A percentile compares a stretch with the other conserved stretches of the same genome.
phyloP scores from a whole-genome alignment of 2,888 invertebrate genomes.

The Leptopterna dolabrata region DNA sequence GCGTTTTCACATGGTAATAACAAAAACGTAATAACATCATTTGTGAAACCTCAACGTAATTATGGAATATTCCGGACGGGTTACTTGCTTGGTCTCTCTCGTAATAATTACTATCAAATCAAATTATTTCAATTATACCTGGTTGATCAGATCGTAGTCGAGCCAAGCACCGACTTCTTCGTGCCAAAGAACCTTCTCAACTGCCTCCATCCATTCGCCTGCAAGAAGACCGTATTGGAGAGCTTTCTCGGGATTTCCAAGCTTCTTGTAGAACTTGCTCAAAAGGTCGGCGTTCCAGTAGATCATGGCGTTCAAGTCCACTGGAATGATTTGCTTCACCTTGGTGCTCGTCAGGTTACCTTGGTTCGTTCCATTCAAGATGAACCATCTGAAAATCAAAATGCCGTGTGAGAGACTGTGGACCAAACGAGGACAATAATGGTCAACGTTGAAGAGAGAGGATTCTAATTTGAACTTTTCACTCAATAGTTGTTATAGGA shows the following conservation, averaged over 20 bases:
- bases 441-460: no score
- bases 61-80: no score
- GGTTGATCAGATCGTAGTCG: slow-evolving; percentile 82
- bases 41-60: no score
- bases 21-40: no score
- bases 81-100: no score
- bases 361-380: slow-evolving; percentile 77
- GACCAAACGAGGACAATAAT: no score
- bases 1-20: no score
- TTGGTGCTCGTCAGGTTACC: slow-evolving; percentile 80
- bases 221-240: slow-evolving; percentile 74
- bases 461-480: no score
- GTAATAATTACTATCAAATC: no score
- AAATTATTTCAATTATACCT: slow-evolving; percentile 63
- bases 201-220: slow-evolving; percentile 75
- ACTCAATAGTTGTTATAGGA: no score
- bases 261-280: slow-evolving; percentile 73
- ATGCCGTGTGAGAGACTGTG: background rate
- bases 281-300: slow-evolving; percentile 86
- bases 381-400: slow-evolving; percentile 75
- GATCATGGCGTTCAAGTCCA: slow-evolving; percentile 89
- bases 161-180: slow-evolving; percentile 87
- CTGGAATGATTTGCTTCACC: slow-evolving; percentile 86
- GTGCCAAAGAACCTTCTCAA: slow-evolving; percentile 85
- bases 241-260: slow-evolving; percentile 73